These are phyloP conservation scores for Rhingia campestris DNA, from an alignment of 2,888 invertebrate species.

Conservation along the genomic window DNA sequence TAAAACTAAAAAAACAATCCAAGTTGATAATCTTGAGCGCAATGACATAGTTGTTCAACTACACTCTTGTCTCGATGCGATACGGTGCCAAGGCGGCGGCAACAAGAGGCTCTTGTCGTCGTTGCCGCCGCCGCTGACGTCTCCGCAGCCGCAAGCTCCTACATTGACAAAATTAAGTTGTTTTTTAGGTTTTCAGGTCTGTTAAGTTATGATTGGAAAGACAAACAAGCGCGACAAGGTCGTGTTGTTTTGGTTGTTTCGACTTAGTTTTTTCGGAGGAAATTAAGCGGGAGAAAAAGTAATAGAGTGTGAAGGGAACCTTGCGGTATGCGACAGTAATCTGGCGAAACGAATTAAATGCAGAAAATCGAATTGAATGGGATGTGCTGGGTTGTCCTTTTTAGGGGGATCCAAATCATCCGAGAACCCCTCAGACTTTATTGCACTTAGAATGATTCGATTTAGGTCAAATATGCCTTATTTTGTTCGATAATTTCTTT, in stretches of 20 bases:
- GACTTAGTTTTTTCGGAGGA: background rate
- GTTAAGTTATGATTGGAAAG: conserved; percentile 39
- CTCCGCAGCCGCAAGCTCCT: too few species aligned
- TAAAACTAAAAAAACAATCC: background rate
- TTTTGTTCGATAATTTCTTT: too few species aligned
- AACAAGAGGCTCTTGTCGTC: background rate
- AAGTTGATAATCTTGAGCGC: conserved; percentile 32
- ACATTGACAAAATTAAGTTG: conserved; percentile 26
- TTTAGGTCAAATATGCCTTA: too few species aligned
- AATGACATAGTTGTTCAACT: conserved; percentile 54
- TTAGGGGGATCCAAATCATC: too few species aligned
- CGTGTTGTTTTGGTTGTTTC: background rate
- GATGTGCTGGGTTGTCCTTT: too few species aligned
- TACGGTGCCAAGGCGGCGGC: conserved; percentile 9
- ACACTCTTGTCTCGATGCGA: conserved; percentile 17
- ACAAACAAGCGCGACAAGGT: conserved; percentile 37
- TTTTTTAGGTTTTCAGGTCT: conserved; percentile 36
- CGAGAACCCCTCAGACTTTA: too few species aligned
- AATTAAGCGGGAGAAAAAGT: background rate
- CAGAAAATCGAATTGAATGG: too few species aligned
- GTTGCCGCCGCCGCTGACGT: background rate
- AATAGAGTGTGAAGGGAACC: conserved; percentile 26
- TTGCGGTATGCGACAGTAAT: conserved; percentile 3
- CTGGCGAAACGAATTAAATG: too few species aligned
- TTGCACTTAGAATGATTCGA: too few species aligned